phyloP scores from a whole-genome alignment of 2,888 invertebrate species.

The Myopa tessellatipennis region DNA sequence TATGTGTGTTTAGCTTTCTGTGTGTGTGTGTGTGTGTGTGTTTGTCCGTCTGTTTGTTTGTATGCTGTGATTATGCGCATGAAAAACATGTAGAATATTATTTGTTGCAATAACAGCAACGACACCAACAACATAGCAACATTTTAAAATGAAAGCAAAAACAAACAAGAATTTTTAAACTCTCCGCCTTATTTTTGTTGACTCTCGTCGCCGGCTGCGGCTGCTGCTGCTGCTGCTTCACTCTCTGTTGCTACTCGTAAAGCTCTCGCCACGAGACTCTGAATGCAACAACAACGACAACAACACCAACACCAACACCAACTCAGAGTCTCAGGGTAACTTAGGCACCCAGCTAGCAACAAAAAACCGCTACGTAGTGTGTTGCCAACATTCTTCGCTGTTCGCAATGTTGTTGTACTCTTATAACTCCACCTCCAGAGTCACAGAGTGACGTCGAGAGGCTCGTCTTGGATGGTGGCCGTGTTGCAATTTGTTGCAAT shows the following conservation, averaged over 20 bases:
- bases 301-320: neutral
- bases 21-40: neutral
- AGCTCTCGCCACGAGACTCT: neutral
- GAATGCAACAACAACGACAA: neutral
- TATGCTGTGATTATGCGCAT: conserved; percentile 29
- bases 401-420: neutral
- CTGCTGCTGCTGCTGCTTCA: neutral
- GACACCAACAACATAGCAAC: neutral
- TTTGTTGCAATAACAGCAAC: conserved; percentile 12
- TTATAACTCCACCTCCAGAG: conserved; percentile 20
- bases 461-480: neutral
- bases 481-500: neutral
- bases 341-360: too few relatives aligned
- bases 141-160: too few relatives aligned
- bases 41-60: neutral
- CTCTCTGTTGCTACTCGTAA: neutral
- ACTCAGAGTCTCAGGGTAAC: neutral
- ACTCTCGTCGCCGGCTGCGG: neutral
- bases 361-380: neutral
- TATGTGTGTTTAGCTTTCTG: neutral
- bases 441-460: neutral
- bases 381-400: conserved; percentile 19
- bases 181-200: conserved; percentile 16
- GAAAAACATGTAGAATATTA: conserved; percentile 25
- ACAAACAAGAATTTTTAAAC: neutral